Percentiles rank a stretch among this genome's conserved stretches.
These are phyloP conservation scores for Colletes collaris DNA, from an alignment of 2,888 invertebrate genomes.

Conservation along the genomic window DNA sequence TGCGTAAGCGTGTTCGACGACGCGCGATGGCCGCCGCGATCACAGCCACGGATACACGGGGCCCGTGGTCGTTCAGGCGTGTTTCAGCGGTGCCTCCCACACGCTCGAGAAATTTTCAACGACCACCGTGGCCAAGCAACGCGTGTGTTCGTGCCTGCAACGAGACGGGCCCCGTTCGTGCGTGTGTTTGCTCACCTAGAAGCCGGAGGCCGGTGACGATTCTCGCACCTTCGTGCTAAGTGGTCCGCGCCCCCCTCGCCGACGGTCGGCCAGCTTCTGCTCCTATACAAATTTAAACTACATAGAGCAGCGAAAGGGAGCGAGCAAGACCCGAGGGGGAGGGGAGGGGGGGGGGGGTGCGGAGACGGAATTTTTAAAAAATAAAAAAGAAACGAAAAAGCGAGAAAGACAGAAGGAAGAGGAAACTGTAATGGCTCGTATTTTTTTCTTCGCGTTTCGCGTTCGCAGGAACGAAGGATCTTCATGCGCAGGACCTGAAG, in stretches of 20 bases:
- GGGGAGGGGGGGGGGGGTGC: constrained; percentile 17
- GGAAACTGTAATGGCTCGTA: constrained; percentile 68
- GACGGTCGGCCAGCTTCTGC: constrained; percentile 79
- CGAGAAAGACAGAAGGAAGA: constrained; percentile 13
- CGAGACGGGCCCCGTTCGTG: constrained; percentile 21
- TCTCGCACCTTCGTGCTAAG: constrained; percentile 83
- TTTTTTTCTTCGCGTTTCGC: constrained; percentile 55
- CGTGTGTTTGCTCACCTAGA: constrained; percentile 77
- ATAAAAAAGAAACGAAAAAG: background rate
- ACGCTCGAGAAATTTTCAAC: constrained; percentile 48
- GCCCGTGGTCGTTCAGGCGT: constrained; percentile 25
- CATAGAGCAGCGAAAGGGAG: constrained; percentile 68
- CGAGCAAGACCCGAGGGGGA: constrained; percentile 12
- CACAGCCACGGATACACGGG: constrained; percentile 42
- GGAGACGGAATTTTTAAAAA: constrained; percentile 9
- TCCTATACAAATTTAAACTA: constrained; percentile 82
- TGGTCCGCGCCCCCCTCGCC: constrained; percentile 78
- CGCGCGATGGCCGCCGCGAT: constrained; percentile 45
- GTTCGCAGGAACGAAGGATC: constrained; percentile 88
- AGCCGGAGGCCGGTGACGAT: constrained; percentile 83
- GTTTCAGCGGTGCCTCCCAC: constrained; percentile 43
- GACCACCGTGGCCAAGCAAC: constrained; percentile 13
- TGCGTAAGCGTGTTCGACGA: constrained; percentile 69
- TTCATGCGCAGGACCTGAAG: constrained; percentile 89
- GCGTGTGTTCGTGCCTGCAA: constrained; percentile 20